These are phyloP conservation scores for Caenorhabditis uteleia DNA, from an alignment of 2,888 invertebrate genomes.

Conservation along the genomic window DNA sequence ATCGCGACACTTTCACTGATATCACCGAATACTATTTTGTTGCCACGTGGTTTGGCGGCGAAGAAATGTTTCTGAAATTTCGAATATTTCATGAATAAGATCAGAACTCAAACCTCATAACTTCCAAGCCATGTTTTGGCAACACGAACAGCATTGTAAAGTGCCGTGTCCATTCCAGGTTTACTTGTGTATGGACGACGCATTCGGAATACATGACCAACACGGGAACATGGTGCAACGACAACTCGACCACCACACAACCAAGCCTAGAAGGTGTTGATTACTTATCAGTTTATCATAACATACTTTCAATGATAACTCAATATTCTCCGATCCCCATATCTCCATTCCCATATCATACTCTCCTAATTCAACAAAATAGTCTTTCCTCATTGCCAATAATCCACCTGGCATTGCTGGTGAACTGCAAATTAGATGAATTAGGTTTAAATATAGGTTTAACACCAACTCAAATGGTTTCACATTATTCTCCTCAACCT, in stretches of 20 bases:
- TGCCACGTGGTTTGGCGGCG: slow-evolving; percentile 74
- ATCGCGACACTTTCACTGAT: slow-evolving; percentile 80
- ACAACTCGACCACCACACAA: slow-evolving; percentile 94
- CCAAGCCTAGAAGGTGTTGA: slow-evolving; percentile 80
- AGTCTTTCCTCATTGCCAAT: slow-evolving; percentile 87
- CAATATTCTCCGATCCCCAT: slow-evolving; percentile 87
- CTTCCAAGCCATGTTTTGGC: slow-evolving; percentile 99
- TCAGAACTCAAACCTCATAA: slow-evolving; percentile 27
- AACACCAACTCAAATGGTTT: slow-evolving; percentile 60
- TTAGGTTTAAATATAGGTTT: background rate
- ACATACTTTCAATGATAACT: slow-evolving; percentile 24
- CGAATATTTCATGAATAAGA: background rate
- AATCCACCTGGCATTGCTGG: slow-evolving; percentile 98
- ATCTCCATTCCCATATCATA: slow-evolving; percentile 99
- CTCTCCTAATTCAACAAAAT: slow-evolving; percentile 95
- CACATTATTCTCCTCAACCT: slow-evolving; percentile 76
- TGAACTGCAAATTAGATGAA: slow-evolving; percentile 73
- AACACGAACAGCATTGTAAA: slow-evolving; percentile 94
- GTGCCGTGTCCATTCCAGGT: slow-evolving; percentile 82
- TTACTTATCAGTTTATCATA: background rate
- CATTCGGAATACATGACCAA: slow-evolving; percentile 96
- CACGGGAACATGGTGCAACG: slow-evolving; percentile 92
- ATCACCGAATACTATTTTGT: slow-evolving; percentile 78
- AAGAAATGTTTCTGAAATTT: slow-evolving; percentile 56
- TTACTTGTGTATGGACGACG: slow-evolving; percentile 85